Percentiles rank a stretch among this genome's conserved stretches.
phyloP scores from a whole-genome alignment of 2,113 vertebrate genomes.

The Gila orcuttii region DNA sequence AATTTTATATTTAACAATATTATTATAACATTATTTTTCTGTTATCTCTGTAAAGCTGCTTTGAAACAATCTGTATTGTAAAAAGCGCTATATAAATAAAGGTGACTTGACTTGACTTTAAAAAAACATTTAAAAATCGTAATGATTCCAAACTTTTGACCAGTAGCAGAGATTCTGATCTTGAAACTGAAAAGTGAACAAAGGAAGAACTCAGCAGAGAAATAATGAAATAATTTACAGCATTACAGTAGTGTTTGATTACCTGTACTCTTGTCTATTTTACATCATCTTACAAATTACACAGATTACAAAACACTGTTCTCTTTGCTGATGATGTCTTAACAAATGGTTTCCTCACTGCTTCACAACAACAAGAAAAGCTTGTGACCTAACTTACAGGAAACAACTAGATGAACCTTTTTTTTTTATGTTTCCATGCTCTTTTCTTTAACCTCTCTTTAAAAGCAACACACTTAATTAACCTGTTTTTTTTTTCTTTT shows the following conservation, averaged over 20 bases:
- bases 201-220: neutral
- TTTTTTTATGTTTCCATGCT: neutral
- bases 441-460: neutral
- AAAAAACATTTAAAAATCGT: too few species aligned
- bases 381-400: neutral
- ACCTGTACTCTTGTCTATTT: neutral
- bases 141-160: too few species aligned
- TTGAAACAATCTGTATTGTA: too few species aligned
- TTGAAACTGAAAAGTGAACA: neutral
- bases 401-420: neutral
- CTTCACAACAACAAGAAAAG: neutral
- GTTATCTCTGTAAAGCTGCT: too few species aligned
- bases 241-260: neutral
- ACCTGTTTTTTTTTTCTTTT: neutral
- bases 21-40: too few species aligned
- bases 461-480: neutral
- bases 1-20: too few species aligned
- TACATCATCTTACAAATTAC: neutral
- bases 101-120: too few species aligned
- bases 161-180: neutral
- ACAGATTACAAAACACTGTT: slow-evolving; percentile 18
- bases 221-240: neutral
- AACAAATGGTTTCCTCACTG: slow-evolving; percentile 10
- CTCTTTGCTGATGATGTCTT: neutral
- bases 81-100: too few species aligned